Evolutionary conservation across 92 coral and sea anemone genomes (phyloP).

Genomic region (Phenganax marumi): DNA sequence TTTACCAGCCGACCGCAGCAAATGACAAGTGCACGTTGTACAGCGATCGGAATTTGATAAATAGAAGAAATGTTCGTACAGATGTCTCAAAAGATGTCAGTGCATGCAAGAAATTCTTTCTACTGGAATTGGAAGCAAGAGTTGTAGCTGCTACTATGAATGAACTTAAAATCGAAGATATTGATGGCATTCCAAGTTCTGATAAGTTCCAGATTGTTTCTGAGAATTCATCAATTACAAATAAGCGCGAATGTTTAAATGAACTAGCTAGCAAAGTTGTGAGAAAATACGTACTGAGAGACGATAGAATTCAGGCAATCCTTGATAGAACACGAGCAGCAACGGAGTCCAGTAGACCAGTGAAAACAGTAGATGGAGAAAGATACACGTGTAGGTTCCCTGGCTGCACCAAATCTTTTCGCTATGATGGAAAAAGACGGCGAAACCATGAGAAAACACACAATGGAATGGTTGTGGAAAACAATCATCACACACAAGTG

Average conservation of each 20-base stretch:
- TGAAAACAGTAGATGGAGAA: neutral
- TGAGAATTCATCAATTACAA: neutral
- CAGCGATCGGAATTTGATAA: slow-evolving; percentile 4
- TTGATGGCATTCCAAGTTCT: slow-evolving; percentile 3
- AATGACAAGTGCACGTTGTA: slow-evolving; percentile 3
- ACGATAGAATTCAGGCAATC: neutral
- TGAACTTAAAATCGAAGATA: neutral
- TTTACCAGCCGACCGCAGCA: neutral
- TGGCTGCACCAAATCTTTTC: neutral
- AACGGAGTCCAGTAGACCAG: neutral
- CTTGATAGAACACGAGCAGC: neutral
- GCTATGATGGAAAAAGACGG: slow-evolving; percentile 31
- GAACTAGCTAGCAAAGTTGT: neutral
- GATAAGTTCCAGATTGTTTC: neutral
- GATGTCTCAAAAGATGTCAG: neutral
- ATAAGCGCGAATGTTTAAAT: neutral
- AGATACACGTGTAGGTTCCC: slow-evolving; percentile 21
- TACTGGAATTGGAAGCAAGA: slow-evolving; percentile 15
- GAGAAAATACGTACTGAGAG: neutral
- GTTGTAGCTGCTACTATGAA: neutral
- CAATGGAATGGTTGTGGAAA: neutral
- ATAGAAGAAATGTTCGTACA: neutral
- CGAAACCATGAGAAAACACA: slow-evolving; percentile 12
- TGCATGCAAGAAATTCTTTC: neutral
- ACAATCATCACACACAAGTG: neutral